These are phyloP conservation scores for Tetragonisca angustula DNA, from an alignment of 2,888 invertebrate genomes.

Conservation along the genomic window DNA sequence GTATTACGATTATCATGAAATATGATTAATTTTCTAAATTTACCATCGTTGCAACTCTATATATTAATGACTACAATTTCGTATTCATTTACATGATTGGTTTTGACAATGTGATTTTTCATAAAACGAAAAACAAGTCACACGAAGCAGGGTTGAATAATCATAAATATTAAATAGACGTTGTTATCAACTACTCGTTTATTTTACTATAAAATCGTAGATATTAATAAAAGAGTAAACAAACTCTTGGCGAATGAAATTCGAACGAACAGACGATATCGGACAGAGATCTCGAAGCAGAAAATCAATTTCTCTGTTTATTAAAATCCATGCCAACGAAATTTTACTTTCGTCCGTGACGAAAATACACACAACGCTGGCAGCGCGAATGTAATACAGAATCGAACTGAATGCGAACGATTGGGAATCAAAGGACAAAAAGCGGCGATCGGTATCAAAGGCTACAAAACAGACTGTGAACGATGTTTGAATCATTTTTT, in stretches of 20 bases:
- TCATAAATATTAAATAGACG: no score
- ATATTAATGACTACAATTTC: background rate
- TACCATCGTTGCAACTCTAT: background rate
- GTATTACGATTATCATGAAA: background rate
- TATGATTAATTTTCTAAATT: background rate
- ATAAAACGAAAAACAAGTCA: background rate
- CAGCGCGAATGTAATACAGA: background rate
- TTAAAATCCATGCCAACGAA: background rate
- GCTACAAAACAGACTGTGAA: background rate
- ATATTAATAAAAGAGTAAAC: background rate
- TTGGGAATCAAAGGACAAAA: background rate
- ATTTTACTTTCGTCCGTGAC: background rate
- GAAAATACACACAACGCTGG: background rate
- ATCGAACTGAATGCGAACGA: background rate
- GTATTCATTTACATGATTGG: background rate
- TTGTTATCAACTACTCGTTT: no score
- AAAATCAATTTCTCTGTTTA: background rate
- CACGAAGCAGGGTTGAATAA: background rate
- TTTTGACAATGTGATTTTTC: background rate
- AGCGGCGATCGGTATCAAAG: background rate
- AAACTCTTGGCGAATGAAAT: background rate
- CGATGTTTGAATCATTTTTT: slow-evolving; percentile 24
- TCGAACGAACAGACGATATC: background rate
- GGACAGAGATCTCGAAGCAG: background rate
- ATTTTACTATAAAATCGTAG: no score